Base-by-base conservation (phyloP, 2,888 invertebrate genomes). In the Cosmia pyralina region DNA sequence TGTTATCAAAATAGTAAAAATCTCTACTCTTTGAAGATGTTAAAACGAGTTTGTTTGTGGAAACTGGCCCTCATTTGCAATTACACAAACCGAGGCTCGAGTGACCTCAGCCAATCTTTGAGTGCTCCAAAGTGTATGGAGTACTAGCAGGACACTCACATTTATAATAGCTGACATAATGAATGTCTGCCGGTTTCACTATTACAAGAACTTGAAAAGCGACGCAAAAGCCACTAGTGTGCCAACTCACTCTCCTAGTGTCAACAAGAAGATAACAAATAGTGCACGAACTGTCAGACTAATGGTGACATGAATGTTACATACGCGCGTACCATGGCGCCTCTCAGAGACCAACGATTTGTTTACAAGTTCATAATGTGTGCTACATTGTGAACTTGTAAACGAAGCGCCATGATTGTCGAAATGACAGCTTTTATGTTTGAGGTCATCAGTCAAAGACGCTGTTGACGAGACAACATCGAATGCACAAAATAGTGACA, bases 31-130 rank as follows among this genome's bases (percentile, higher is more conserved):
- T 50, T 19, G 34, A 46, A 55, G 38, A 59, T 48, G 28, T 48
- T 52, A 58, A 17, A 48, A 60, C 44, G n/a, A 69, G 52, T 69
- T 69, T 55, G 72, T 34, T 70, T 60, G 53, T 44, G 41, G 41
- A 55, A 48, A 55, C 48, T 60, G 52, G 52, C 48, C 71, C 48
- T 48, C 34, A 50, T 78, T 44, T 6, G 48, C 28, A 60, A 60
- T 70, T 50, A 44, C 79, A 78, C 46, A 71, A 70, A 69, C 46
- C 48, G 41, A 17, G n/a, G 34, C 17, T 52, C 73, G 34, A 52
- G 44, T 60, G 70, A 22, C 34, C 53, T 60, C 71, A 34, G 34
- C 46, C 44, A 28, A 48, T 70, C 41, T 69, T 48, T n/a, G 11
- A 59, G 38, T 38, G 46, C 17, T 57, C 44, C 50, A 1, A 22